Base-by-base conservation (phyloP, 2,888 invertebrate species). In the Hybos culiciformis region DNA sequence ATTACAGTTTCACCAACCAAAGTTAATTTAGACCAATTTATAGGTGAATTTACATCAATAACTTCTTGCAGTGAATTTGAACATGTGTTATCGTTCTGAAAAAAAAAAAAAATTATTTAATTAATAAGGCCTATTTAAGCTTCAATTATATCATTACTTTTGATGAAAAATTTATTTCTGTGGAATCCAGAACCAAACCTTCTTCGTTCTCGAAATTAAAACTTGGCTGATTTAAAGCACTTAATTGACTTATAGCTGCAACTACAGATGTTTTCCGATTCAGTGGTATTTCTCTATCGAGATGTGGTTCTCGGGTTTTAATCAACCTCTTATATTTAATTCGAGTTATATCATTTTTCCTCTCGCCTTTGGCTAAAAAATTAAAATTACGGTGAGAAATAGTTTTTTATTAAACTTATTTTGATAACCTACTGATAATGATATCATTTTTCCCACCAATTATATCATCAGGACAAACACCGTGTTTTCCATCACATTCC, bases 181-280 rank as follows among this genome's bases (percentile, higher is more conserved):
- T 74, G 54, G 86, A 83, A 41, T 71, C 77, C 17, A 56, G 56
- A 48, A 62, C 65, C 43, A 62, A 60, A 49, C 64, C 65, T 44
- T 58, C 57, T 46, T 58, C 53, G 9, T 62, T 61, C 43, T 67
- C 65, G 4, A 77, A 76, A 61, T 91, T 91, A 0, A 88, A 83
- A 55, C 87, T 87, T 5, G 90, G 87, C 60, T 91, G 88, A 52
- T 77, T 77, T 41, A 78, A 67, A 0, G 75, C 71, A 69, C 87
- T 88, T 23, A 92, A 69, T 0, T 83, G 81, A 0, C 92, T 91
- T 52, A 91, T 84, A 5, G 91, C 91, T 0, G 88, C 90, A 42
- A 92, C 84, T 4, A 91, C 80, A 20, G 80, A 83, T 19, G 83
- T 78, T 23, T 82, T 77, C 1, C 77, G 69, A 19, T 78, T 73